Base-by-base conservation (phyloP, 2,113 vertebrate species). In the Machaerirhynchus nigripectus region DNA sequence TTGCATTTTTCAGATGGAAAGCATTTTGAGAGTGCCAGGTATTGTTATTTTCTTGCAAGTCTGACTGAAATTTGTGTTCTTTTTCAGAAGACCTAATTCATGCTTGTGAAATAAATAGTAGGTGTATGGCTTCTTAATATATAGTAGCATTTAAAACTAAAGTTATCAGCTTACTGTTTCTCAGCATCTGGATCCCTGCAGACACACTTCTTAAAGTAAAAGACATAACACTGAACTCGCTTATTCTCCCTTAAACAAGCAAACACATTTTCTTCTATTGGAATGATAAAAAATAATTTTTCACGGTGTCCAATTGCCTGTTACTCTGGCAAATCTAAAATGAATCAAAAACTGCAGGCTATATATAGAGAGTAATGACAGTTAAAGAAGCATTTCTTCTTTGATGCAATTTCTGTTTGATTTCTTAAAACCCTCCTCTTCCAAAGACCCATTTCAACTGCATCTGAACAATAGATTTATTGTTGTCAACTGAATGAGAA, bases 391-490 rank as follows among this genome's bases (percentile, higher is more conserved):
- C 37, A 35, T 90, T 87, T 92, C 49, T 95, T 86, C 79, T 92
- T 90, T 88, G 77, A 90, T 70, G 71, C 59, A 73, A 61, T 94
- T 95, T 85, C 71, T 90, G 21, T 75, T 92, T 63, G 46, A 93
- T 95, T 93, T 90, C 59, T 83, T 65, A 86, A 88, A 86, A 35
- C 31, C 3, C 24, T 81, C 22, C 26, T 88, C 55, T 89, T 81
- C 79, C 69, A 89, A 90, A 90, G 76, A 78, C 70, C 68, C 35
- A 93, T 96, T 95, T 89, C 71, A 84, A 26, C 73, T 15, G 24
- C 42, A 59, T 84, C 86, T 92, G 86, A 95, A 94, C 64, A 90
- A 92, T 56, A 71, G 80, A 89, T 92, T 92, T 93, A 86, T 96
- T 93, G 83, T 93, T 91, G 78, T 80, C 19, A 4, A 61, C 63